A percentile compares a stretch with the other conserved stretches of the same genome.
Conservation (phyloP, 2,113 vertebrate genomes). For the Gavia stellata region DNA sequence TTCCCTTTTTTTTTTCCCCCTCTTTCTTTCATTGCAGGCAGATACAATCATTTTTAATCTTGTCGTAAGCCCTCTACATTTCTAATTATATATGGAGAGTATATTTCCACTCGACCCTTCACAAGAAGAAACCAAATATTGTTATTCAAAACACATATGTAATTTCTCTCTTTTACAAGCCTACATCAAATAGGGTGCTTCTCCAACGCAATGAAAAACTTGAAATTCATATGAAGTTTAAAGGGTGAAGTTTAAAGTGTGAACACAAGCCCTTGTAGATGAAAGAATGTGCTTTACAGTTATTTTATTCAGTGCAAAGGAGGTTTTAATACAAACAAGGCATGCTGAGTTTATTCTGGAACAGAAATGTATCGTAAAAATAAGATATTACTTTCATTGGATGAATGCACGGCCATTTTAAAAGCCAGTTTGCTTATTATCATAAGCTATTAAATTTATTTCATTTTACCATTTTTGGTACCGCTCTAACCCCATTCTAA, state of each 20-base stretch:
- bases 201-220: neutral
- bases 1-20: neutral
- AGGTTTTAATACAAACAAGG: neutral
- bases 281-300: neutral
- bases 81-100: neutral
- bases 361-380: neutral
- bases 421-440: neutral
- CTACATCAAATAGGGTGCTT: conserved; percentile 43
- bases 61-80: neutral
- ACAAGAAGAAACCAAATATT: conserved; percentile 15
- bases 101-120: conserved; percentile 4
- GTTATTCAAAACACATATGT: conserved; percentile 37
- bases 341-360: neutral
- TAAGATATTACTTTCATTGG: neutral
- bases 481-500: neutral
- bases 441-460: neutral
- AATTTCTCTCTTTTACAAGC: conserved; percentile 15
- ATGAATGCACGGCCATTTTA: neutral
- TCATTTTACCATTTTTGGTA: neutral
- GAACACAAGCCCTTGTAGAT: neutral
- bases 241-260: neutral
- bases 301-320: neutral
- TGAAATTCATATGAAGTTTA: conserved; percentile 6
- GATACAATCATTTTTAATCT: neutral
- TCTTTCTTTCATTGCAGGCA: neutral